These are phyloP conservation scores for Aurelia coerulea DNA, from an alignment of 30 jellyfish, hydroid and myxozoan species.

Conservation along the genomic window DNA sequence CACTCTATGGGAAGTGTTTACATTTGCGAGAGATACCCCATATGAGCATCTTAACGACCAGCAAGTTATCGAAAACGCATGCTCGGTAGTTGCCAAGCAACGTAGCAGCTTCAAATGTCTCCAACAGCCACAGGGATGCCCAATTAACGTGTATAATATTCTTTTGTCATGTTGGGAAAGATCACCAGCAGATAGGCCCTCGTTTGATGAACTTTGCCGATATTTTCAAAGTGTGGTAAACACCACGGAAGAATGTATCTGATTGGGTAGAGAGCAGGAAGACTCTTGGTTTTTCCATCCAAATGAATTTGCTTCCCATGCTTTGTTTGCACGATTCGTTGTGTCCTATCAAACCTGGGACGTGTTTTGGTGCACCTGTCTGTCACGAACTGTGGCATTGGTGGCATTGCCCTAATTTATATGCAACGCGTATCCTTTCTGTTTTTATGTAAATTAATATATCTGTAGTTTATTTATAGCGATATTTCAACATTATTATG, in stretches of 20 bases:
- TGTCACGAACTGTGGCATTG: too few relatives aligned
- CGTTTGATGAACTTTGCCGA: slow-evolving; percentile 45
- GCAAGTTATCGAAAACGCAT: slow-evolving; percentile 89
- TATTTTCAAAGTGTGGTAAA: slow-evolving; percentile 16
- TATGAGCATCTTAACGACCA: slow-evolving; percentile 69
- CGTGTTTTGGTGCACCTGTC: too few relatives aligned
- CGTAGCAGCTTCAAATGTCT: slow-evolving; percentile 41
- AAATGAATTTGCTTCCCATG: too few relatives aligned
- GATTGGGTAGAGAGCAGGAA: neutral
- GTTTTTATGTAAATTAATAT: too few relatives aligned
- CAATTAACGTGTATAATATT: slow-evolving; percentile 60
- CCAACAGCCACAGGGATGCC: slow-evolving; percentile 73
- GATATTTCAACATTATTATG: too few relatives aligned
- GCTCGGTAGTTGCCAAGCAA: slow-evolving; percentile 79
- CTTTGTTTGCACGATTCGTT: too few relatives aligned
- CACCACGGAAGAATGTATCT: slow-evolving; percentile 50
- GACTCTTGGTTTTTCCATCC: too few relatives aligned
- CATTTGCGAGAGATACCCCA: slow-evolving; percentile 94
- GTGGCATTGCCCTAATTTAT: too few relatives aligned
- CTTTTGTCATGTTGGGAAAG: slow-evolving; percentile 80
- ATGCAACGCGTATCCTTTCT: too few relatives aligned
- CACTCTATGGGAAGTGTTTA: slow-evolving; percentile 94
- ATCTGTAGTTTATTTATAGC: too few relatives aligned
- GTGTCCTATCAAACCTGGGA: too few relatives aligned
- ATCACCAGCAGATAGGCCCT: slow-evolving; percentile 79